Base-by-base conservation (phyloP, 2,888 invertebrate genomes). In the Lepidocyrtoides sp. region DNA sequence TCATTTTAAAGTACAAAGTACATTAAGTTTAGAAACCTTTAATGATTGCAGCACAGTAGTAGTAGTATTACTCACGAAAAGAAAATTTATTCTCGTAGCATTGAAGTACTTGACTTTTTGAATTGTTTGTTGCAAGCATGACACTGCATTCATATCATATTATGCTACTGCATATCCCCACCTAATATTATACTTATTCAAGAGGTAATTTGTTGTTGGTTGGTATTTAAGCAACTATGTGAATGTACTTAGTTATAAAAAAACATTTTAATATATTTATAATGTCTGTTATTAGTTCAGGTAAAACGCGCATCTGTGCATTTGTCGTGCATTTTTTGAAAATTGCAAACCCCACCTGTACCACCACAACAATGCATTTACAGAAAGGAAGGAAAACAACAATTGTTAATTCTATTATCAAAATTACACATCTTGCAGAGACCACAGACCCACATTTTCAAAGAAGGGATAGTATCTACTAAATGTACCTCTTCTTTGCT, bases 251-350 rank as follows among this genome's bases (percentile, higher is more conserved):
- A n/a, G n/a, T n/a, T n/a, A n/a, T n/a, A n/a, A n/a, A n/a, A n/a
- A n/a, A n/a, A n/a, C n/a, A n/a, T n/a, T n/a, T n/a, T n/a, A n/a
- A n/a, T n/a, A n/a, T n/a, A 60, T 32, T 63, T 69, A 12, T 66
- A 72, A 85, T 85, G 29, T 14, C 36, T 54, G 85, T 85, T 85
- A 85, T 85, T 85, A 85, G 72, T 72, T 85, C 85, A 29, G 51
- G 41, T 69, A 84, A 66, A 66, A 66, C 20, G 63, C 26, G 69
- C 26, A 29, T 69, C 32, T 26, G 5, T 60, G 10, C 5, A 41
- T 14, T 60, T 41, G 44, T 72, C 72, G 23, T 23, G 20, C 20
- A 0, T 10, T 1, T 41, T 72, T 41, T 20, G 5, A 29, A 66
- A 44, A 72, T 72, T 20, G 72, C 23, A 41, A 66, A 20, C 48